phyloP scores from a whole-genome alignment of 2,113 vertebrate genomes.

The Globicephala melas region DNA sequence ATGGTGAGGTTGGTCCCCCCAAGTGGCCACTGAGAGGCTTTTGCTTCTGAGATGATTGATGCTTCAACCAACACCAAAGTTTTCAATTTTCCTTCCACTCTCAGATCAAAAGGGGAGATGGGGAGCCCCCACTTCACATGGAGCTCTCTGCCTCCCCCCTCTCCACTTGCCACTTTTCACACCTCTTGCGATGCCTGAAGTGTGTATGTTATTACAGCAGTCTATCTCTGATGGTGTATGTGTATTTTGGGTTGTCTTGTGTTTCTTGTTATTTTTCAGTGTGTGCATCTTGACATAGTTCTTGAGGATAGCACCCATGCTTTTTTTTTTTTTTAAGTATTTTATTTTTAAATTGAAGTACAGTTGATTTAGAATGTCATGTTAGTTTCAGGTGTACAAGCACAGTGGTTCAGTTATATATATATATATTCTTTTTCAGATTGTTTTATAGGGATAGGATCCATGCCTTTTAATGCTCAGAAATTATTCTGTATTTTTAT shows the following conservation, averaged over 20 bases:
- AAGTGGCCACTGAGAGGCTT: not conserved
- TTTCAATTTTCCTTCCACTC: not conserved
- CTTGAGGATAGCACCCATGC: not conserved
- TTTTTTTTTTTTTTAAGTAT: not conserved
- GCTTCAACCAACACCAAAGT: not conserved
- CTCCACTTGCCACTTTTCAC: not conserved
- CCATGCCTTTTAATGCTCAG: not conserved
- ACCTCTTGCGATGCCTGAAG: not conserved
- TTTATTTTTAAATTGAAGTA: not conserved
- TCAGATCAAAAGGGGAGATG: not conserved
- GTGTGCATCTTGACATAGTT: not conserved
- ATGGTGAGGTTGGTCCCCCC: not conserved
- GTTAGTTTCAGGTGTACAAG: not conserved
- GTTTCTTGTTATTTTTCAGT: not conserved
- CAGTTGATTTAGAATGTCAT: not conserved
- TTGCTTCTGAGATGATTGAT: not conserved
- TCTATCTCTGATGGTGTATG: not conserved
- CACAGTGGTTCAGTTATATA: not conserved
- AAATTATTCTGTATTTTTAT: not conserved
- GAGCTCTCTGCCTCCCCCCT: not conserved
- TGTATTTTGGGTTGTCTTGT: not conserved
- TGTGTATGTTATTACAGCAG: not conserved
- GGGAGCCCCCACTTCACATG: not conserved
- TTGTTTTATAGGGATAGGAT: not conserved
- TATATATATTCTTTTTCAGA: not conserved